A percentile compares a stretch with the other conserved stretches of the same genome.
These are phyloP conservation scores for Denticeps clupeoides DNA, from an alignment of 2,797 vertebrate genomes.

Conservation along the genomic window DNA sequence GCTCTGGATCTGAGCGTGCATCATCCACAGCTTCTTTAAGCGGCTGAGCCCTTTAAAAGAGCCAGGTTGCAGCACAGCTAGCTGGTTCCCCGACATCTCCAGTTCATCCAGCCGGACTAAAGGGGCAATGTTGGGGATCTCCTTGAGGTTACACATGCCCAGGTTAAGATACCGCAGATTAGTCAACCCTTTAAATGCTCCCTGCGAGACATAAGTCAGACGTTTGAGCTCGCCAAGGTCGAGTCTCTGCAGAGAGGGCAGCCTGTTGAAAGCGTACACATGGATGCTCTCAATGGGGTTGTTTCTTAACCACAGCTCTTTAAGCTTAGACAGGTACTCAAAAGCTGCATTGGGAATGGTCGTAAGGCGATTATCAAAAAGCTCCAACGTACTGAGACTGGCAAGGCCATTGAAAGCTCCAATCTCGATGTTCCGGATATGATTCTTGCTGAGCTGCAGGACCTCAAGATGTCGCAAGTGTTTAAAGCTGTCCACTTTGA, in stretches of 20 bases:
- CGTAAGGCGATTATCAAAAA: conserved; percentile 98
- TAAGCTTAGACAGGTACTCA: conserved; percentile 96
- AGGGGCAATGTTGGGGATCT: conserved; percentile 94
- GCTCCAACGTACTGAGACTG: conserved; percentile 97
- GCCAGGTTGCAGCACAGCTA: conserved; percentile 81
- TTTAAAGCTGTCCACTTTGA: conserved; percentile 98
- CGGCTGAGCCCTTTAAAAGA: conserved; percentile 91
- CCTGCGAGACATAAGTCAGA: conserved; percentile 95
- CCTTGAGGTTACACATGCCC: conserved; percentile 98
- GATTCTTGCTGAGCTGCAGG: conserved; percentile 93
- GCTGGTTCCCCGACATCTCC: conserved; percentile 96
- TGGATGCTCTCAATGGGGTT: conserved; percentile 99
- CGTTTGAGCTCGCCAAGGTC: conserved; percentile 95
- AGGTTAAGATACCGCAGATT: conserved; percentile 97
- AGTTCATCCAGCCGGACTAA: conserved; percentile 90
- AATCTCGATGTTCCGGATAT: conserved; percentile 96
- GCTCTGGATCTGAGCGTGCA: conserved; percentile 94
- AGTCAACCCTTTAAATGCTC: conserved; percentile 94
- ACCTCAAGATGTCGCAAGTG: conserved; percentile 94
- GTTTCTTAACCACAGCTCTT: conserved; percentile 95
- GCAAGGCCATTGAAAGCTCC: conserved; percentile 97
- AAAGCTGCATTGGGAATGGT: conserved; percentile 99
- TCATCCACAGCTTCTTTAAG: conserved; percentile 98
- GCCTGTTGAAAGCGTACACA: conserved; percentile 97
- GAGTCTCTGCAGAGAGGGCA: conserved; percentile 86